Conservation (phyloP, 2,888 invertebrate genomes). For the Hetaerina titia region DNA sequence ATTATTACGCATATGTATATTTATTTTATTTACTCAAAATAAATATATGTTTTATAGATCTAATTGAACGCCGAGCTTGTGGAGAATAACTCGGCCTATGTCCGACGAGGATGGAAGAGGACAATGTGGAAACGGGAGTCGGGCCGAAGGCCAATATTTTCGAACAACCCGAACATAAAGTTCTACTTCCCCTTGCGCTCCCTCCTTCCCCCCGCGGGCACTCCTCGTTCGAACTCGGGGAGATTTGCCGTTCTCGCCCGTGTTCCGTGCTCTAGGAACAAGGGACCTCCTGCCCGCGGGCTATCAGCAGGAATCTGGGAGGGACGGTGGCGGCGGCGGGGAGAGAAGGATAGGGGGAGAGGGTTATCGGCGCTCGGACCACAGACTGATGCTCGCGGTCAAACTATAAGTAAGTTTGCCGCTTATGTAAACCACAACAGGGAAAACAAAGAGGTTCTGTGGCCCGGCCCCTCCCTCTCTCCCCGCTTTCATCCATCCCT, state of each 20-base stretch:
- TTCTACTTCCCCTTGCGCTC: background rate
- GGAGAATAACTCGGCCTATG: background rate
- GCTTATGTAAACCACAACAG: slow-evolving; percentile 25
- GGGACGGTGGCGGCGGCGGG: background rate
- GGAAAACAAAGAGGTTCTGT: background rate
- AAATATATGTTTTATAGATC: too few relatives aligned
- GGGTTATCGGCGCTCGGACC: background rate
- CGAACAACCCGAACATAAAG: slow-evolving; percentile 24
- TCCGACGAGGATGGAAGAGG: background rate
- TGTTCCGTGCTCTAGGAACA: background rate
- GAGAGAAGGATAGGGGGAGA: background rate
- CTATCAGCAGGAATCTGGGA: background rate
- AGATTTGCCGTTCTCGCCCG: slow-evolving; percentile 20
- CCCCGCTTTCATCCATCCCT: background rate
- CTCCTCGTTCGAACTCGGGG: slow-evolving; percentile 1
- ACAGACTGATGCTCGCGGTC: slow-evolving; percentile 35
- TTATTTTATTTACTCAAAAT: too few relatives aligned
- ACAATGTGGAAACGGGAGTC: background rate
- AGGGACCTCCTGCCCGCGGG: background rate
- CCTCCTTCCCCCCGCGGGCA: background rate
- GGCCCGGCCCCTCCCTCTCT: background rate
- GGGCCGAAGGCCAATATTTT: background rate
- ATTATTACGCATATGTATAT: too few relatives aligned
- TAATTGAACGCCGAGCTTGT: background rate
- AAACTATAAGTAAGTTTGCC: slow-evolving; percentile 30